Evolutionary conservation across 2,797 vertebrate species (phyloP), one percentile per base, ranked within the genome.

Genomic region (Echiichthys vipera): DNA sequence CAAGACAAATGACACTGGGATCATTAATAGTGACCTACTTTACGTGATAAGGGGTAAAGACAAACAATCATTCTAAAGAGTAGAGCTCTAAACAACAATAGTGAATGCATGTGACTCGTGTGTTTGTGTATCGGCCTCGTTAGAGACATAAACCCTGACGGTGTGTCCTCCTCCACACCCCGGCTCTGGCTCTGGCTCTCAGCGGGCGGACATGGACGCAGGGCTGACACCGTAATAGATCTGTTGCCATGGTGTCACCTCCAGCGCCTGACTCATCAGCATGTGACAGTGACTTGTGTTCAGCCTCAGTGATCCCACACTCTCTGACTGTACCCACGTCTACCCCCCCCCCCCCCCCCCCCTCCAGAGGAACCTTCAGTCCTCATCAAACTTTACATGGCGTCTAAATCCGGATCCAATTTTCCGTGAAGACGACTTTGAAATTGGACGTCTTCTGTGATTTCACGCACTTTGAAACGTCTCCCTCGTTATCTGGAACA

Each of bases 241-340:
- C 43, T 34, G 59, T 83, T 78, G 37, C 66, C 68, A 69, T 77
- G 63, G 79, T 42, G 77, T 62, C 59, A 43, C 58, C 36, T 22
- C n/a, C 15, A 56, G 29, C 20, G 6, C 15, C 61, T 83, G 75
- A 83, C 47, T 84, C 77, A 81, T 61, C 46, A 39, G 30, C 46
- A 37, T 29, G 36, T 61, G 37, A 58, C 13, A 32, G 25, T 27
- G 70, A 34, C 34, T 51, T 11, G 34, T 65, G 57, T 22, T 5
- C 43, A 20, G 54, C 59, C 40, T 14, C 17, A 29, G 42, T 25
- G 54, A 79, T 45, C 59, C 58, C 80, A 76, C 64, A 30, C 59
- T 27, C 24, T 25, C 18, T 46, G 22, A 30, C 18, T 40, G 20
- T 15, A 5, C 18, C n/a, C n/a, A 10, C 1, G 7, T 27, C 32